phyloP scores from a whole-genome alignment of 2,113 vertebrate species.

The Tachycineta bicolor region DNA sequence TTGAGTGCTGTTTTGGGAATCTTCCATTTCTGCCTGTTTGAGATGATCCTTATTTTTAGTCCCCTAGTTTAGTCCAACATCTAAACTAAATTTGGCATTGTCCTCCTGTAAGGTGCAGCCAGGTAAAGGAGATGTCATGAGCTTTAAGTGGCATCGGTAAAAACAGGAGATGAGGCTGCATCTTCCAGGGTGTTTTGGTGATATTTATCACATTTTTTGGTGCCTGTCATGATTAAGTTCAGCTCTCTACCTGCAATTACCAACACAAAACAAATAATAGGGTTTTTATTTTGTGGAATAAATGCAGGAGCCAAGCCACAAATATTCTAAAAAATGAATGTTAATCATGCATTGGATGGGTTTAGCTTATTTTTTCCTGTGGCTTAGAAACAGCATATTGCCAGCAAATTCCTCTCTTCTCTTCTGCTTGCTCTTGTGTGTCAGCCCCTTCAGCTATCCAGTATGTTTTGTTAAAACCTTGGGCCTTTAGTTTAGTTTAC shows the following conservation, averaged over 20 bases:
- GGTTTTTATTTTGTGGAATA: not conserved
- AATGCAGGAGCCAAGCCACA: not conserved
- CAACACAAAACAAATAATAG: not conserved
- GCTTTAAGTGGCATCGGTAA: not conserved
- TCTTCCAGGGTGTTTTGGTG: not conserved
- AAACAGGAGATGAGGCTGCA: not conserved
- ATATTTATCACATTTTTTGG: not conserved
- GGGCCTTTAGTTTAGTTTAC: not conserved
- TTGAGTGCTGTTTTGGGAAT: not conserved
- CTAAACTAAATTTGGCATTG: not conserved
- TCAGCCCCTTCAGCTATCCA: not conserved
- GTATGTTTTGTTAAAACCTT: not conserved
- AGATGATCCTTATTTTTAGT: not conserved
- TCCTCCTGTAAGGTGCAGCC: not conserved
- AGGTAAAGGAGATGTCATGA: not conserved
- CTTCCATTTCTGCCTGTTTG: not conserved
- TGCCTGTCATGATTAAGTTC: not conserved
- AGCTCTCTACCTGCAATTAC: not conserved
- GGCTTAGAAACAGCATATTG: not conserved
- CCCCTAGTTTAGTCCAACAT: not conserved
- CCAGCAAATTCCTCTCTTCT: not conserved
- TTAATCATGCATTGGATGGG: not conserved
- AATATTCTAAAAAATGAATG: not conserved
- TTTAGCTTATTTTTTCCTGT: not conserved
- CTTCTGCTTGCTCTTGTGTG: not conserved